Conservation (phyloP, 2,797 vertebrate genomes). For the Moxostoma hubbsi region DNA sequence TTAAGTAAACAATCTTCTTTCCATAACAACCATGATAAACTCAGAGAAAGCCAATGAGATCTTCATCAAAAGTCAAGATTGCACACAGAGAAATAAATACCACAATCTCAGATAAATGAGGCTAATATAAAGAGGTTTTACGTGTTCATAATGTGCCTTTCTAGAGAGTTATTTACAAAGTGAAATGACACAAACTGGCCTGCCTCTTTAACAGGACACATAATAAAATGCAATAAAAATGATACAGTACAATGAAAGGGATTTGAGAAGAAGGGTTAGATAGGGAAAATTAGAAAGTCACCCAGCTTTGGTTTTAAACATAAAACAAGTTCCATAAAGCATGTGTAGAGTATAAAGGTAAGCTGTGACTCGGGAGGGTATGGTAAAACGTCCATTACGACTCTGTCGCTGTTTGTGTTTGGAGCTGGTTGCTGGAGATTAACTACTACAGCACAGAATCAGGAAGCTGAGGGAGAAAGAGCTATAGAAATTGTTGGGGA, state of each 20-base stretch:
- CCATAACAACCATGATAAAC: background rate
- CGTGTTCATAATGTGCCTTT: conserved; percentile 24
- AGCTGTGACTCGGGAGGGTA: background rate
- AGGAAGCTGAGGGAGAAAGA: conserved; percentile 53
- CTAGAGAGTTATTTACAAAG: conserved; percentile 46
- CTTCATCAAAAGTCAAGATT: background rate
- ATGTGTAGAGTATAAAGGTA: conserved; percentile 31
- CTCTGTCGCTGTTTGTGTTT: background rate
- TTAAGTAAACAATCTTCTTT: conserved; percentile 12
- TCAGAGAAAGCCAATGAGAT: background rate
- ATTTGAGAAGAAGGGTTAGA: conserved; percentile 30
- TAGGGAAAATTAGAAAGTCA: conserved; percentile 29
- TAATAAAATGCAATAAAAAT: conserved; percentile 55
- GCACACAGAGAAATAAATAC: conserved; percentile 20
- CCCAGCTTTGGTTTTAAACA: conserved; percentile 51
- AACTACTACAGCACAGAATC: conserved; percentile 26
- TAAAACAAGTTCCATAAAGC: conserved; percentile 30
- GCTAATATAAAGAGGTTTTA: conserved; percentile 25
- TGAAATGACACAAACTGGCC: conserved; percentile 34
- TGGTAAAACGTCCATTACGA: conserved; percentile 12
- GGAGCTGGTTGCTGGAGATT: conserved; percentile 8
- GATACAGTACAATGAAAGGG: background rate
- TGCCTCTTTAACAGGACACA: conserved; percentile 42
- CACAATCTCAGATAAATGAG: conserved; percentile 19
- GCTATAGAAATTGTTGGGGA: conserved; percentile 61